Evolutionary conservation across 2,113 vertebrate genomes (phyloP), one percentile per base, ranked within the genome.

Genomic region (Coryphaenoides rupestris): DNA sequence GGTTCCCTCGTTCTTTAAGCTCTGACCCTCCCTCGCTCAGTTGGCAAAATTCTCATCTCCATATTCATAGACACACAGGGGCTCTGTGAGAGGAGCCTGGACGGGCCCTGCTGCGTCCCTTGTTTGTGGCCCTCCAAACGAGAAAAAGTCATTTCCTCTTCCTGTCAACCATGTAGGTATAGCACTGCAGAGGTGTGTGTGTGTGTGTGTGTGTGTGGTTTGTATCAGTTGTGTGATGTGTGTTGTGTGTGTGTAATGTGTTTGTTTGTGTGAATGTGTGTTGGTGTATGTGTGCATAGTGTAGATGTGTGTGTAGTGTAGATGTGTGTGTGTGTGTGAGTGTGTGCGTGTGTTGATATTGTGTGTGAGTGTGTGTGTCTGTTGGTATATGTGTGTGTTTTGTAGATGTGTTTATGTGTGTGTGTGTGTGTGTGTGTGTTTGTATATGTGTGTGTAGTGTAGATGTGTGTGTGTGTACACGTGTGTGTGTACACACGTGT

Each of bases 31-130:
- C 60, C 23, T 55, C 60, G 28, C 60, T 65, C 46, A 54, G 56
- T 21, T 55, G 75, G 56, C 54, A 63, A 87, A 86, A 82, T 82
- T 85, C 87, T 86, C 84, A 89, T 87, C 84, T 89, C 83, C 87
- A 89, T 89, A 86, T 87, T 89, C 80, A 86, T 86, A 83, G 74
- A 83, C 75, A 80, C 75, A 80, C 81, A 81, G 73, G 81, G 79
- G 54, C 74, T 80, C 76, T 82, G 79, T 69, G 83, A 82, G 75
- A 81, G 55, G 33, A 57, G 64, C 72, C 87, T 79, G 60, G 84
- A 87, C 87, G 82, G 68, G 80, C 77, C 85, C 68, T 55, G 73
- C 77, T 80, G 84, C 74, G 71, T 65, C 74, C 79, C 82, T 85
- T 87, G 80, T 87, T 89, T 89, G 84, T 85, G 83, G 76, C 81